Conservation (phyloP, 1,140 invertebrate genomes). For the Cyclargus thomasi region DNA sequence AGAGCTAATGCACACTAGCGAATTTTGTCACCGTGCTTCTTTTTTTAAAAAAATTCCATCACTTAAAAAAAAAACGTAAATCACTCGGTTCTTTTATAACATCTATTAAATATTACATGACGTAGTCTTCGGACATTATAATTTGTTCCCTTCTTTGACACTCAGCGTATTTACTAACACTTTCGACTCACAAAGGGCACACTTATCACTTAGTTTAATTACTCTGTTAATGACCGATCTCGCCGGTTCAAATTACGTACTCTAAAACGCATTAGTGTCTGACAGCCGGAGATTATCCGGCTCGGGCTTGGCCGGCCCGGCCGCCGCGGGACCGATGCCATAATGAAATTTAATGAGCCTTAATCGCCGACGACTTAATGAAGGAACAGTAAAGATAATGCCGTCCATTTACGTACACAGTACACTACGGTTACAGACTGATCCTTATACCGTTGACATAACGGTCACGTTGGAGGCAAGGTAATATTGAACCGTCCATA, state of each 20-base stretch:
- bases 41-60: no score
- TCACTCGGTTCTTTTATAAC: no score
- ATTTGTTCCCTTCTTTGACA: not conserved
- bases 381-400: slow-evolving; percentile 55
- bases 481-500: slow-evolving; percentile 14
- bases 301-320: slow-evolving; percentile 42
- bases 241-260: slow-evolving; percentile 74
- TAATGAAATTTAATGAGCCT: slow-evolving; percentile 74
- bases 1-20: no score
- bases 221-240: slow-evolving; percentile 73
- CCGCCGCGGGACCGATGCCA: slow-evolving; percentile 53
- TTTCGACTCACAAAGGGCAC: slow-evolving; percentile 21
- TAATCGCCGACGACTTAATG: slow-evolving; percentile 73
- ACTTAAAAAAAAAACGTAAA: no score
- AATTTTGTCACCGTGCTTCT: no score
- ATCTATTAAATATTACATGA: no score
- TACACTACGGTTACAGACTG: no score
- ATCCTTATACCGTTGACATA: no score
- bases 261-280: slow-evolving; percentile 74
- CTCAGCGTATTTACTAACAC: not conserved
- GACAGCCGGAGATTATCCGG: slow-evolving; percentile 74
- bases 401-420: slow-evolving; percentile 19
- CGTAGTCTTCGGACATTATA: not conserved
- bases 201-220: slow-evolving; percentile 71
- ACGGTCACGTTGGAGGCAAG: no score